Percentiles rank a stretch among this genome's conserved stretches.
Conservation (phyloP, 2,113 vertebrate species). For the Casuarius casuarius region DNA sequence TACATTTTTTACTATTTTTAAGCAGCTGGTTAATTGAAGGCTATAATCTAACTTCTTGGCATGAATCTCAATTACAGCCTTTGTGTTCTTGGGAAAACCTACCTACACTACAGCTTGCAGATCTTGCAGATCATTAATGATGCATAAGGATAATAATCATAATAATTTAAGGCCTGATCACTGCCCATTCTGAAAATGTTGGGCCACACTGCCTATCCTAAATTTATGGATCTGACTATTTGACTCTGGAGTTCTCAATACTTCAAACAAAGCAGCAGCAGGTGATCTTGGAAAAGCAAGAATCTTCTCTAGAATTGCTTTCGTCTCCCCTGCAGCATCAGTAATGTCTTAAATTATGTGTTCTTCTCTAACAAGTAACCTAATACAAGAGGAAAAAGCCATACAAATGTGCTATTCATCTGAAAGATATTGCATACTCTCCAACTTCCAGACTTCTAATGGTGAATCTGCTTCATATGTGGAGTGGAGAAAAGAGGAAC, state of each 20-base stretch:
- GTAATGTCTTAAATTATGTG: neutral
- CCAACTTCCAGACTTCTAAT: neutral
- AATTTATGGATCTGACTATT: neutral
- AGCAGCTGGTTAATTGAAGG: neutral
- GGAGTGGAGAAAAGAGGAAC: neutral
- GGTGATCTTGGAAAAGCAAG: neutral
- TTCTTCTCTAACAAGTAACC: neutral
- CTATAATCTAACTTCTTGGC: neutral
- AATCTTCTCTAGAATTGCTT: neutral
- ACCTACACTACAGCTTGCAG: neutral
- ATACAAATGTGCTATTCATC: neutral
- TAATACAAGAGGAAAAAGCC: neutral
- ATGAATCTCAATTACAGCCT: neutral
- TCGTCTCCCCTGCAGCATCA: neutral
- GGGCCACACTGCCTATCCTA: neutral
- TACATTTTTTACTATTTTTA: neutral
- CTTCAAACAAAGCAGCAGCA: neutral
- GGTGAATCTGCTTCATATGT: neutral
- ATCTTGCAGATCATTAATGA: neutral
- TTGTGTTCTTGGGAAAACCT: neutral
- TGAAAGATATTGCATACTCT: neutral
- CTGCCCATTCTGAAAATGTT: neutral
- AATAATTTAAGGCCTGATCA: neutral
- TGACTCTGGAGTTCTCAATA: neutral
- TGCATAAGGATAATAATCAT: fast-evolving